Base-by-base conservation (phyloP, 2,888 invertebrate genomes). In the Frankliniella intonsa region DNA sequence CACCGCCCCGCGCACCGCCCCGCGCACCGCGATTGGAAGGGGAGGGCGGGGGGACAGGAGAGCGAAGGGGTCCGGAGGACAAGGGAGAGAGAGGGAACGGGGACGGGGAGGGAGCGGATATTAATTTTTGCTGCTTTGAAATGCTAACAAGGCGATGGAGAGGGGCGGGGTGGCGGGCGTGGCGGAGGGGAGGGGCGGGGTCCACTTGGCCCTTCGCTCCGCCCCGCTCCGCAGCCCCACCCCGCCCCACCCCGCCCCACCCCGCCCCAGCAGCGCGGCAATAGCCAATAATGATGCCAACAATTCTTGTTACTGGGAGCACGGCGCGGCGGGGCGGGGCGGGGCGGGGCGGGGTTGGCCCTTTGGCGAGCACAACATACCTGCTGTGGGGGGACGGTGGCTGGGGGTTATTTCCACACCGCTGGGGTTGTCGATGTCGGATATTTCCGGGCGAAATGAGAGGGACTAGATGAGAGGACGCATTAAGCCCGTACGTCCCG, bases 91-190 rank as follows among this genome's bases (percentile, higher is more conserved):
- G n/a, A 1, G 10, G 0, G 11, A 11, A 0, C 11, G 22, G 22
- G 9, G 22, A 22, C n/a, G 11, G n/a, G 0, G n/a, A 25, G 38
- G 80, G 22, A 25, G 55, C 17, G 55, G 80, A 80, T n/a, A 80
- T 50, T 50, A 80, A 81, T 81, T 51, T 81, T 81, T 50, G 51
- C 81, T 80, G 50, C 80, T 80, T 80, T 80, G 80, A 80, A 80
- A 50, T 51, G 50, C 80, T 80, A 50, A 80, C 80, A 76, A 69
- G 65, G 27, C 38, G 62, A 17, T 62, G 62, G 62, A n/a, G 19
- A 62, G 62, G 62, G 62, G n/a, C 14, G 62, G 7, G 38, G 38
- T 38, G 19, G 17, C 62, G 62, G 14, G 62, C 62, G 14, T 0
- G 17, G 62, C 5, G 7, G 55, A 2, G 14, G 14, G 55, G 14